Base-by-base conservation (phyloP, 2,888 invertebrate species). In the Sinohyriopsis cumingii region DNA sequence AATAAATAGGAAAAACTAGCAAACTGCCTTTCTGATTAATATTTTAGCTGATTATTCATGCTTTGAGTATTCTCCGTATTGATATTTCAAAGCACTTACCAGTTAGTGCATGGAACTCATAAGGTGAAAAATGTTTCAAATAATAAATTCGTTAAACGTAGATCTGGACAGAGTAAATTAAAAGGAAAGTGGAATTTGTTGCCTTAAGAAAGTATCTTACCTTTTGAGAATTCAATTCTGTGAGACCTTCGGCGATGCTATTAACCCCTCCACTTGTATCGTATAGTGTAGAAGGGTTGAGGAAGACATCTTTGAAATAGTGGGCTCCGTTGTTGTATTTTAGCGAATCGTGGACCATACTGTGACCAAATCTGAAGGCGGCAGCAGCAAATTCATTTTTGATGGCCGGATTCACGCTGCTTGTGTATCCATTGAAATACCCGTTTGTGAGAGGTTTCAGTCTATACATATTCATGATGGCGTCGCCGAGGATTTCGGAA, bases 331-430 rank as follows among this genome's bases (percentile, higher is more conserved):
- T 24, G 22, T 22, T 22, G 24, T 59, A 22, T 24, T 22, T 24
- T 1, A 59, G 9, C 1, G 22, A 24, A 24, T 59, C 59, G 59
- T 24, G 59, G 22, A 59, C 59, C 59, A 12, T 18, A 3, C 59
- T 59, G 59, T 59, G 59, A 12, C 59, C 59, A 59, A 59, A 59
- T 24, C 59, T n/a, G 20, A 59, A 59, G 22, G 59, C 59, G 24
- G 59, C 59, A n/a, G 59, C 3, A 59, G 22, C 1, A 59, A 59
- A 59, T n/a, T n/a, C 59, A 24, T 59, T 59, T 18, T 24, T n/a
- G 15, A 59, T 59, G 19, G 59, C 59, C 15, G 22, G 22, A 24
- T 59, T 59, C 24, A 24, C 24, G 59, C 12, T 59, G 59, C 12
- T 24, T n/a, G 12, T 18, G 59, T 59, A 59, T 1, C 18, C 59